phyloP scores from a whole-genome alignment of 2,797 vertebrate species.

The Masticophis lateralis region DNA sequence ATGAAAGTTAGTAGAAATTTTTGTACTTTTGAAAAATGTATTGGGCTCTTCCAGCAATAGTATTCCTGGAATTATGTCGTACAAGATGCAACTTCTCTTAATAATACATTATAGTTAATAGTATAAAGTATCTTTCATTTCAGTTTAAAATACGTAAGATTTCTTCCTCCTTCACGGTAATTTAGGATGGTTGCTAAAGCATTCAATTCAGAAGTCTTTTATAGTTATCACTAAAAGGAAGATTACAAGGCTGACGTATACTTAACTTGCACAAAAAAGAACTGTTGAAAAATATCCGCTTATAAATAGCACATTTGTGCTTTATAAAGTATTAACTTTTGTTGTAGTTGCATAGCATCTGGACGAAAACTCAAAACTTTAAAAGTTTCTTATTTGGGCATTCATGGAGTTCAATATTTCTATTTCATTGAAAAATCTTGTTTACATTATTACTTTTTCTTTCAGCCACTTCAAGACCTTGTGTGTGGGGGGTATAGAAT shows the following conservation, averaged over 20 bases:
- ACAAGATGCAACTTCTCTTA: background rate
- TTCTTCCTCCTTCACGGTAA: background rate
- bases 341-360: background rate
- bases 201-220: conserved; percentile 5
- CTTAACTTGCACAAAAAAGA: background rate
- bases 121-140: background rate
- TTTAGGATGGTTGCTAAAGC: conserved; percentile 23
- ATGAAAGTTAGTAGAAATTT: background rate
- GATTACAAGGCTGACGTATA: background rate
- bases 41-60: background rate
- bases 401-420: conserved; percentile 8
- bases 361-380: conserved; percentile 11
- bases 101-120: background rate
- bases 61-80: background rate
- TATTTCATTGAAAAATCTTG: background rate
- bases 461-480: background rate
- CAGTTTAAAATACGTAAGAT: background rate
- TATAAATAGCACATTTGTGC: background rate
- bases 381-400: conserved; percentile 12
- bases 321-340: conserved; percentile 30
- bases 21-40: background rate
- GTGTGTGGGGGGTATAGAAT: conserved; percentile 11
- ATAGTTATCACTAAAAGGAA: conserved; percentile 34
- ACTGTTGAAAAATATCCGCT: conserved; percentile 28
- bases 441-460: conserved; percentile 9